phyloP scores from a whole-genome alignment of 2,797 vertebrate genomes.

The Brachyrhaphis roseni region DNA sequence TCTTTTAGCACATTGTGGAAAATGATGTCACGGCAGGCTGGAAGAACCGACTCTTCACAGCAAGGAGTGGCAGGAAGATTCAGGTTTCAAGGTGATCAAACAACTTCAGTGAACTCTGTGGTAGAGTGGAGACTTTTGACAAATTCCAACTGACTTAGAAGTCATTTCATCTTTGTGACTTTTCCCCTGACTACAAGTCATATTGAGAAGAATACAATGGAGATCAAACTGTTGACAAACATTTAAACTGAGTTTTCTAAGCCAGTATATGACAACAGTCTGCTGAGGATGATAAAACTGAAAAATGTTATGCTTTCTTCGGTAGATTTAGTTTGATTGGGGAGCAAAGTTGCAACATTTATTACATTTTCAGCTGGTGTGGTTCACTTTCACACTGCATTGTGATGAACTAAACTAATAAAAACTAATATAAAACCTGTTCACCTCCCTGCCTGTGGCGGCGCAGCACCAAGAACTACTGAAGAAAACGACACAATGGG shows the following conservation, averaged over 20 bases:
- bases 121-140: neutral
- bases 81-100: slow-evolving; percentile 1
- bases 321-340: too few relatives aligned
- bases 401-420: too few relatives aligned
- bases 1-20: neutral
- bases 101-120: neutral
- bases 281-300: neutral
- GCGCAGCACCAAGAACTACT: too few relatives aligned
- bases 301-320: neutral
- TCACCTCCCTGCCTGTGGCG: too few relatives aligned
- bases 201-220: neutral
- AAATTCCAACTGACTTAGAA: neutral
- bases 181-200: neutral
- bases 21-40: neutral
- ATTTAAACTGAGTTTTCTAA: neutral
- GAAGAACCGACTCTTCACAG: neutral
- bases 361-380: too few relatives aligned
- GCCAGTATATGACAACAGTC: neutral
- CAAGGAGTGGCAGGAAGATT: neutral
- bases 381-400: too few relatives aligned
- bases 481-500: too few relatives aligned
- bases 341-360: too few relatives aligned
- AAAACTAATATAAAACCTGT: too few relatives aligned
- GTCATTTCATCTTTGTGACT: neutral
- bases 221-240: neutral